Percentiles rank a stretch among this genome's conserved stretches.
Conservation (phyloP, 2,113 vertebrate species). For the Eidolon helvum region DNA sequence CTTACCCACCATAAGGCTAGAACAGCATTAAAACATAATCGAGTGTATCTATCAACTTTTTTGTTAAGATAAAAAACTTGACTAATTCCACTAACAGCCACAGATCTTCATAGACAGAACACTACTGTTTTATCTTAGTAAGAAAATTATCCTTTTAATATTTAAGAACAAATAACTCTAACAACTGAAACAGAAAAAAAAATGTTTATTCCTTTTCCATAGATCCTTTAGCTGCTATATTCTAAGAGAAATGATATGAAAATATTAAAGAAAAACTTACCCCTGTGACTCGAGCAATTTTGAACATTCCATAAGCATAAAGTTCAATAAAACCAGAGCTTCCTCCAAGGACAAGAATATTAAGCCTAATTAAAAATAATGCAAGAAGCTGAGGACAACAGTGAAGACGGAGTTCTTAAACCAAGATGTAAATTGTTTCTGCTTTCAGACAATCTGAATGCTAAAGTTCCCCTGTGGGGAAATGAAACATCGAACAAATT, state of each 20-base stretch:
- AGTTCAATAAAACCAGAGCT: slow-evolving; percentile 93
- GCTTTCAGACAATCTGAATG: background rate
- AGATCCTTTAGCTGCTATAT: background rate
- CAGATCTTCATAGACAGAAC: background rate
- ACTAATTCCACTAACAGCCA: background rate
- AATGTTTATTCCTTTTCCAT: background rate
- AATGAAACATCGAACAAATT: background rate
- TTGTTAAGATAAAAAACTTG: background rate
- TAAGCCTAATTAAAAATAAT: slow-evolving; percentile 88
- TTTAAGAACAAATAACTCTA: background rate
- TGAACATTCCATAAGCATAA: slow-evolving; percentile 98
- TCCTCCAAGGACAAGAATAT: slow-evolving; percentile 95
- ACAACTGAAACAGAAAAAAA: background rate
- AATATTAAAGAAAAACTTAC: slow-evolving; percentile 79
- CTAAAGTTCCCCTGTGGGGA: background rate
- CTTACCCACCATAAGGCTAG: background rate
- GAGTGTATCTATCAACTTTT: background rate
- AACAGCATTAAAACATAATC: background rate
- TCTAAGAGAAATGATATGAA: background rate
- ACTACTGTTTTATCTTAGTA: background rate
- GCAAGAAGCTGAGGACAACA: slow-evolving; percentile 45
- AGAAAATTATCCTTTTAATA: background rate
- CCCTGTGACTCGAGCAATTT: slow-evolving; percentile 92
- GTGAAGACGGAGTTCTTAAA: background rate
- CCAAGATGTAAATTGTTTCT: background rate